Evolutionary conservation across 2,888 invertebrate genomes (phyloP).

Genomic region (Sinelater perroti): DNA sequence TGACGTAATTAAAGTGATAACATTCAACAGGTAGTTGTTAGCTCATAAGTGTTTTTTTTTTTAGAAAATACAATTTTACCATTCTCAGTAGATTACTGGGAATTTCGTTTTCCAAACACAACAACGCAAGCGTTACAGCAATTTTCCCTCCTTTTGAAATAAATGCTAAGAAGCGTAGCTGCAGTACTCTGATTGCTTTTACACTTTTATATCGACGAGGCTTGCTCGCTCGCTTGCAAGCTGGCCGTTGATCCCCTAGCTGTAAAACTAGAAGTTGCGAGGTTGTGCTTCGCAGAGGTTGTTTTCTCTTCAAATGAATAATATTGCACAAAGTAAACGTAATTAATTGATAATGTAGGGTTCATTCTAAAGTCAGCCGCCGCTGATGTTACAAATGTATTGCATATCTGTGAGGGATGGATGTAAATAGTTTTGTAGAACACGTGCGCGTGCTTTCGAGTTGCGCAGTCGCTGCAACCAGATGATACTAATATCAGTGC

Average conservation of each 20-base stretch:
- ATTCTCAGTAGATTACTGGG: too few species aligned
- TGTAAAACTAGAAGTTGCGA: background rate
- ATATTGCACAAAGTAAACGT: constrained; percentile 22
- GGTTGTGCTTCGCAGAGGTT: background rate
- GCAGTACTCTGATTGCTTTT: constrained; percentile 6
- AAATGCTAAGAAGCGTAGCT: too few species aligned
- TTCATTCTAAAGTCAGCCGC: constrained; percentile 20
- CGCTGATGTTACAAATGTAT: constrained; percentile 24
- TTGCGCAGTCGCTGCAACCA: constrained; percentile 12
- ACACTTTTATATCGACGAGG: constrained; percentile 7
- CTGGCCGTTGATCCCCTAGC: too few species aligned
- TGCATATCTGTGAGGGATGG: constrained; percentile 28
- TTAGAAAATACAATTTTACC: too few species aligned
- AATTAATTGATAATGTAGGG: constrained; percentile 14
- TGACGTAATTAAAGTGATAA: constrained; percentile 5
- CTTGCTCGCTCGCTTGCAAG: too few species aligned
- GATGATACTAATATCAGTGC: constrained; percentile 38
- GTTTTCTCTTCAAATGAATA: constrained; percentile 1
- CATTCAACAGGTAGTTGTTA: constrained; percentile 5
- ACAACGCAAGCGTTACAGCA: too few species aligned
- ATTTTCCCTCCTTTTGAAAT: too few species aligned
- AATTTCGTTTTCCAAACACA: too few species aligned
- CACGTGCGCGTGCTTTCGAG: constrained; percentile 7
- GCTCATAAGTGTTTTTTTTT: too few species aligned
- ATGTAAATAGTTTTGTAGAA: constrained; percentile 24